Conservation (phyloP, 2,888 invertebrate species). For the Drosophila flavopinicola region DNA sequence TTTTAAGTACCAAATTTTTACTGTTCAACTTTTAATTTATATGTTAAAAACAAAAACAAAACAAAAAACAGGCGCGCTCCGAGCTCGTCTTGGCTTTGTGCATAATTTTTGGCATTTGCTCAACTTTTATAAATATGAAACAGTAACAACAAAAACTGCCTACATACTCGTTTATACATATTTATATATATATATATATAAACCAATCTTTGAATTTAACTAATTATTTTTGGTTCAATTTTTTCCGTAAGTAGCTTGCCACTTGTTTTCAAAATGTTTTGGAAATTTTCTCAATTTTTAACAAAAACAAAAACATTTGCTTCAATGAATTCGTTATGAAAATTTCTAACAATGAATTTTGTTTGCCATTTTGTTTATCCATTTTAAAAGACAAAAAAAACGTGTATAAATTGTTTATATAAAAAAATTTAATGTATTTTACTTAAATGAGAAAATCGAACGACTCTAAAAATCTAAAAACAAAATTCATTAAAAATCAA, state of each 20-base stretch:
- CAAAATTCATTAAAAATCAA: conserved; percentile 62
- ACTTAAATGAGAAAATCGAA: conserved; percentile 37
- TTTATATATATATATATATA: conserved; percentile 54
- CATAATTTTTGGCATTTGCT: conserved; percentile 77
- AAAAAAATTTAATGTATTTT: conserved; percentile 25
- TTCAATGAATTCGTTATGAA: conserved; percentile 54
- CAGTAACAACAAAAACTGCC: conserved; percentile 59
- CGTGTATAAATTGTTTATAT: conserved; percentile 57
- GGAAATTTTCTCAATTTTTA: conserved; percentile 49
- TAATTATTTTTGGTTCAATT: conserved; percentile 48
- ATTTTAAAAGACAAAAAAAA: conserved; percentile 14
- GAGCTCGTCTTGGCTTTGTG: conserved; percentile 67
- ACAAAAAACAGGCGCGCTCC: conserved; percentile 27
- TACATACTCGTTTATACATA: conserved; percentile 55
- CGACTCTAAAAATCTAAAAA: conserved; percentile 49
- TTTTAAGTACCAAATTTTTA: conserved; percentile 38
- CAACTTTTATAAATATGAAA: conserved; percentile 61
- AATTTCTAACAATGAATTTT: conserved; percentile 69
- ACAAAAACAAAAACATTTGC: conserved; percentile 48
- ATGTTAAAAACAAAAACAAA: conserved; percentile 33
- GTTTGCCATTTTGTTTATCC: conserved; percentile 62
- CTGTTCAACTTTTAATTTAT: conserved; percentile 45
- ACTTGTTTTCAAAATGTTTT: conserved; percentile 66
- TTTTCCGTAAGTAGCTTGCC: conserved; percentile 73
- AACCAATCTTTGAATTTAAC: conserved; percentile 37